phyloP scores from a whole-genome alignment of 2,888 invertebrate species.

The Aporophyla lueneburgensis region DNA sequence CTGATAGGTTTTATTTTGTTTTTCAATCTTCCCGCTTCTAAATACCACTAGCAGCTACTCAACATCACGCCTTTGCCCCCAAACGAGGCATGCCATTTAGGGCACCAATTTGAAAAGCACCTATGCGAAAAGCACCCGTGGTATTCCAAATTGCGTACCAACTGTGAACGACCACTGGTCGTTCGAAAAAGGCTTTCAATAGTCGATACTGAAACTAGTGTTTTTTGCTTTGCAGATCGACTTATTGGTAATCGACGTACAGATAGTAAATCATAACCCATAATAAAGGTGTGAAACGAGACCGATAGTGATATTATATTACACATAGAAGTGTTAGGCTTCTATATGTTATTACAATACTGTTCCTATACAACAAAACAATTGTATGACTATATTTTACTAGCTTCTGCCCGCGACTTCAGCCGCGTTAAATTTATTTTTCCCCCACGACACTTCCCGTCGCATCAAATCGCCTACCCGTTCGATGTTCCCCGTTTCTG shows the following conservation, averaged over 20 bases:
- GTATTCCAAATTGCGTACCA: not conserved
- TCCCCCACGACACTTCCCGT: no score
- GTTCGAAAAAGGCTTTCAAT: not conserved
- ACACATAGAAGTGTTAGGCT: not conserved
- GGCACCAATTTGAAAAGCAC: not conserved
- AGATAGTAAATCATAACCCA: not conserved
- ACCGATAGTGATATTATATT: not conserved
- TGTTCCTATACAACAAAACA: not conserved
- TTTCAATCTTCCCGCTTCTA: no score
- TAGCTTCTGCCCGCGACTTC: no score
- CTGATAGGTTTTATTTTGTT: not conserved
- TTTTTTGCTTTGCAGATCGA: not conserved
- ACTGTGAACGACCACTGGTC: not conserved
- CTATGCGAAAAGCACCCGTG: no score
- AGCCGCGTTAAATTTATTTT: no score
- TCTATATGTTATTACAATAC: not conserved
- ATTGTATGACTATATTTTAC: not conserved
- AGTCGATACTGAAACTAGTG: not conserved
- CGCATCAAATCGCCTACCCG: no score
- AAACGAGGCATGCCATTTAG: not conserved
- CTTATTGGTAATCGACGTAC: not conserved
- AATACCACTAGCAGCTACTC: not conserved
- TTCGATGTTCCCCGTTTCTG: no score
- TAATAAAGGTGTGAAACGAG: not conserved
- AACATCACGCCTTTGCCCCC: not conserved